Percentiles rank a stretch among this genome's conserved stretches.
phyloP scores from a whole-genome alignment of 1,140 invertebrate species.

The Aphis gossypii region DNA sequence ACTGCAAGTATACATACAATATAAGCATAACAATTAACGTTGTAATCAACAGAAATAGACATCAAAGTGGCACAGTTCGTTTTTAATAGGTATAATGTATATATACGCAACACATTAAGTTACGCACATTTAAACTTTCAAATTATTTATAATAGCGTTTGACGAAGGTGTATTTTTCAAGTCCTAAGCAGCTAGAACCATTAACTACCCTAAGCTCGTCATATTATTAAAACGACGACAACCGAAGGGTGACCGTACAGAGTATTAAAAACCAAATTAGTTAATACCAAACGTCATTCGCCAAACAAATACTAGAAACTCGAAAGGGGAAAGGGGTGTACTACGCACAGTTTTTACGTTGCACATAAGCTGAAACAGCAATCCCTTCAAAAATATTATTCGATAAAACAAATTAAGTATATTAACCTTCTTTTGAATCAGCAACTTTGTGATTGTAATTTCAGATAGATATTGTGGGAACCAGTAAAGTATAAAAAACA shows the following conservation, averaged over 20 bases:
- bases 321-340: background rate
- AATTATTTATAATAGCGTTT: background rate
- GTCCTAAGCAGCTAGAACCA: background rate
- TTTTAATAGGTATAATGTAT: too few species aligned
- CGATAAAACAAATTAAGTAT: background rate
- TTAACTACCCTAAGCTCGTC: background rate
- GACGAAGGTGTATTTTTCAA: background rate
- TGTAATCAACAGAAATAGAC: background rate
- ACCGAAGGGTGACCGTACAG: background rate
- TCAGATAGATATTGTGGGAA: background rate
- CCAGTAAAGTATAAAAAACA: background rate
- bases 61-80: background rate
- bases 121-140: background rate
- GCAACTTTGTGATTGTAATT: background rate
- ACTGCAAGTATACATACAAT: background rate
- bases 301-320: background rate
- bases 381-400: background rate
- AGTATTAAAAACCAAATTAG: background rate
- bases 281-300: background rate
- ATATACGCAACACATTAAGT: background rate
- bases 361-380: background rate
- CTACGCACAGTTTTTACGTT: too few species aligned
- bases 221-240: background rate
- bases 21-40: background rate
- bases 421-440: background rate